phyloP scores from a whole-genome alignment of 2,888 invertebrate species.

The Limenitis camilla region DNA sequence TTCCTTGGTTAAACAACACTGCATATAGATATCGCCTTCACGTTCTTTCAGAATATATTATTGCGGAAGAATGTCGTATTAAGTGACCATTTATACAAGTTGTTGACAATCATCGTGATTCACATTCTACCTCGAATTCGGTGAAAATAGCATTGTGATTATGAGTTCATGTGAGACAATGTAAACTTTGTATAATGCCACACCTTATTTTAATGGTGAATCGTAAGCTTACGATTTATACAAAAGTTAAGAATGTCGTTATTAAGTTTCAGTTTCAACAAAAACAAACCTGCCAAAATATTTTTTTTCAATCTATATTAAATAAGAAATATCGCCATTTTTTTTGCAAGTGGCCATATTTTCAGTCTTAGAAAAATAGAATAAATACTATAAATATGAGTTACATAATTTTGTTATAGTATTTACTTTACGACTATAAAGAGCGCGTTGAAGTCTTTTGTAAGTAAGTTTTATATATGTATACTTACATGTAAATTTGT shows the following conservation, averaged over 20 bases:
- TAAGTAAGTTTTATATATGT: neutral
- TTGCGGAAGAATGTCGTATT: constrained; percentile 42
- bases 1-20: constrained; percentile 27
- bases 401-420: too few species aligned
- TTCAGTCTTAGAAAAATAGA: too few species aligned
- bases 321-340: too few species aligned
- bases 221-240: too few species aligned
- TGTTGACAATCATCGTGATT: constrained; percentile 45
- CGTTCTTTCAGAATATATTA: constrained; percentile 25
- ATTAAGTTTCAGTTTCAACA: too few species aligned
- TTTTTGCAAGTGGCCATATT: neutral
- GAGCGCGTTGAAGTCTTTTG: constrained; percentile 23
- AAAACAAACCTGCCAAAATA: too few species aligned
- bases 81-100: constrained; percentile 50
- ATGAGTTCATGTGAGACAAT: constrained; percentile 5
- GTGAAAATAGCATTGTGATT: constrained; percentile 26
- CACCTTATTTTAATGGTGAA: neutral
- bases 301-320: too few species aligned
- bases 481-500: neutral
- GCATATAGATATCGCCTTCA: constrained; percentile 20
- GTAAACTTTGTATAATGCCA: neutral
- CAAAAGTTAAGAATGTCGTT: too few species aligned
- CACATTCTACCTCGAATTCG: constrained; percentile 40
- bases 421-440: too few species aligned
- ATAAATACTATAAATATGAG: too few species aligned